phyloP scores from a whole-genome alignment of 2,797 vertebrate species.

The Sebastes elongatus region DNA sequence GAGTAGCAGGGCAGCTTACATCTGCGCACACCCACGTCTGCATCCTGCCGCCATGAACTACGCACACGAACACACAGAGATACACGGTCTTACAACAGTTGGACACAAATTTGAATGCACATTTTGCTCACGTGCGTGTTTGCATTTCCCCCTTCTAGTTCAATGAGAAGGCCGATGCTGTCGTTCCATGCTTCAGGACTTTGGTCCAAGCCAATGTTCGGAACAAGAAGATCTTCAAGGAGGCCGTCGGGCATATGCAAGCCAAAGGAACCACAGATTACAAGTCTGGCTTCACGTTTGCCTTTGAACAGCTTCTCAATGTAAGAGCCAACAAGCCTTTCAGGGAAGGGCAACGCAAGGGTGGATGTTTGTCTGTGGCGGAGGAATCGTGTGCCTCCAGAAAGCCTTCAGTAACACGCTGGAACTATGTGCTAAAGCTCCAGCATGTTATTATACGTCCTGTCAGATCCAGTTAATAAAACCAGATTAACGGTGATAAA shows the following conservation, averaged over 20 bases:
- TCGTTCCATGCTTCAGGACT: conserved; percentile 95
- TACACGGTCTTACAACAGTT: not conserved
- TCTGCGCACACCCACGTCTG: conserved; percentile 65
- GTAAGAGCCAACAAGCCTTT: conserved; percentile 81
- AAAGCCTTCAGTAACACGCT: not conserved
- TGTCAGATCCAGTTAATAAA: conserved; percentile 43
- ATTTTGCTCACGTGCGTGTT: not conserved
- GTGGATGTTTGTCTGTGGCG: conserved; percentile 17
- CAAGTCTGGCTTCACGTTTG: conserved; percentile 97
- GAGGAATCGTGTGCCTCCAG: not conserved
- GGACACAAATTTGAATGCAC: not conserved
- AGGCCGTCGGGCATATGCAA: conserved; percentile 92
- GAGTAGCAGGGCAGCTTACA: conserved; percentile 63
- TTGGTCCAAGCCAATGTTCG: conserved; percentile 96
- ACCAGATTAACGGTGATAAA: conserved; percentile 40
- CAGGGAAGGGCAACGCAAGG: not conserved
- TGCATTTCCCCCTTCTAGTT: conserved; percentile 81
- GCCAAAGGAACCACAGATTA: conserved; percentile 98
- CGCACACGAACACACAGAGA: conserved; percentile 22
- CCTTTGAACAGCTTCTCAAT: conserved; percentile 97
- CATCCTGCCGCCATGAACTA: conserved; percentile 25
- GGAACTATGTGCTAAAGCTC: not conserved
- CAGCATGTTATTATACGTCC: conserved; percentile 5
- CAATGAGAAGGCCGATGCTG: conserved; percentile 93
- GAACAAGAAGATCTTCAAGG: conserved; percentile 99